Evolutionary conservation across 64 coral and sea anemone species (phyloP), one percentile per base, ranked within the genome.

Genomic region (Orbicella faveolata): DNA sequence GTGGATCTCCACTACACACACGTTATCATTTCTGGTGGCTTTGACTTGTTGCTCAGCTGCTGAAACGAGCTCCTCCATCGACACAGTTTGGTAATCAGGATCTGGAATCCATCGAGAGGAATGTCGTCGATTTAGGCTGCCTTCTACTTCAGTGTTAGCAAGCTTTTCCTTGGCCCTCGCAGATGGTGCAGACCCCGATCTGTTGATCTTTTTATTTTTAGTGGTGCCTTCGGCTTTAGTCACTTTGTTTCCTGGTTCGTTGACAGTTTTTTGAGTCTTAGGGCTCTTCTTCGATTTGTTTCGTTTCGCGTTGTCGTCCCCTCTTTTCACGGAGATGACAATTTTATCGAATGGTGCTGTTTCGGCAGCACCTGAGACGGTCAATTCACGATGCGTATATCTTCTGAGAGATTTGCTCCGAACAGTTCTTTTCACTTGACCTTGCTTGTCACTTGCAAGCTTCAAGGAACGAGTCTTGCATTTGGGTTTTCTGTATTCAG

Each of bases 121-220:
- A 61, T 79, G 76, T 18, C 53, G 77, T 25, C 83, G 68, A 20
- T 55, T 48, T 44, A 5, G n/a, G 4, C 35, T 57, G 18, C 33
- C 20, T 2, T 75, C 79, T 2, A 23, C 62, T 23, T 75, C 72
- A 26, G 61, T 74, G 55, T 75, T 62, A 9, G 77, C 4, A 23
- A 84, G 61, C 35, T 52, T 76, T 61, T 91, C 34, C 25, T 75
- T 91, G 20, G 89, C 80, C 34, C 18, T 57, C 3, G 73, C 3
- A 64, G 79, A 84, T 63, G 89, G 89, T 23, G 80, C 82, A 13
- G 89, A 91, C 19, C 72, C 80, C 1, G 89, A 83, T 72, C 82
- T 70, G 21, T 20, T 53, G 82, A 85, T 72, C 18, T 68, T 18
- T 39, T 15, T 72, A 21, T 14, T 85, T 66, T 37, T 44, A 20